Conservation (phyloP, 1,140 invertebrate genomes). For the Cyrtorhinus lividipennis region DNA sequence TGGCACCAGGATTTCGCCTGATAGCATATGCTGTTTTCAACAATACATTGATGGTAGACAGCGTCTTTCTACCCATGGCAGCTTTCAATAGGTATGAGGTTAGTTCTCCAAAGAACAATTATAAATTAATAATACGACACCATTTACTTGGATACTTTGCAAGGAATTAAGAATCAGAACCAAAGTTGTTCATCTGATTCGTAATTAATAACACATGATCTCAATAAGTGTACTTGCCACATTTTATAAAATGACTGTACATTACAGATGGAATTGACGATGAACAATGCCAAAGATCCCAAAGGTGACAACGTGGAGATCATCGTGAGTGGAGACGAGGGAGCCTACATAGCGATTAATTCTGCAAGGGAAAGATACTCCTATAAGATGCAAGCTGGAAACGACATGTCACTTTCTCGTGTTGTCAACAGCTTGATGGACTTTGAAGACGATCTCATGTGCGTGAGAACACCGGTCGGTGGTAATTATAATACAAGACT, state of each 20-base stretch:
- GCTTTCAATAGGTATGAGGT: constrained; percentile 36
- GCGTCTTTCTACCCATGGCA: constrained; percentile 40
- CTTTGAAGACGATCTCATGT: constrained; percentile 30
- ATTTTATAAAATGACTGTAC: not conserved
- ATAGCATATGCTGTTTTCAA: constrained; percentile 36
- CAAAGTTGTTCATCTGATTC: too few relatives aligned
- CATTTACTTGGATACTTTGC: not conserved
- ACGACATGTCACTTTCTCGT: constrained; percentile 30
- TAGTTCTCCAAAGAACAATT: constrained; percentile 23
- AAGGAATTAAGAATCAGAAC: not conserved
- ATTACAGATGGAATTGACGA: constrained; percentile 23
- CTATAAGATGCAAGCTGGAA: constrained; percentile 32
- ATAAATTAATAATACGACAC: too few relatives aligned
- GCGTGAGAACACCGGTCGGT: too few relatives aligned
- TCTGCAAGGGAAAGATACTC: constrained; percentile 26
- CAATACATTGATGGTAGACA: constrained; percentile 39
- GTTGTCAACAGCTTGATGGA: constrained; percentile 29
- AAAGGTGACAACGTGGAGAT: constrained; percentile 31
- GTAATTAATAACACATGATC: too few relatives aligned
- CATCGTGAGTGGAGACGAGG: constrained; percentile 28
- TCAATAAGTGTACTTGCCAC: too few relatives aligned
- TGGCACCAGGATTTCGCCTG: constrained; percentile 43
- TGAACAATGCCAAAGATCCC: constrained; percentile 34
- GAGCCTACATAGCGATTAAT: constrained; percentile 32
- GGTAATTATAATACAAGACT: too few relatives aligned